Evolutionary conservation across 2,797 vertebrate genomes (phyloP), one percentile per base, ranked within the genome.

Genomic region (Intellagama lesueurii): DNA sequence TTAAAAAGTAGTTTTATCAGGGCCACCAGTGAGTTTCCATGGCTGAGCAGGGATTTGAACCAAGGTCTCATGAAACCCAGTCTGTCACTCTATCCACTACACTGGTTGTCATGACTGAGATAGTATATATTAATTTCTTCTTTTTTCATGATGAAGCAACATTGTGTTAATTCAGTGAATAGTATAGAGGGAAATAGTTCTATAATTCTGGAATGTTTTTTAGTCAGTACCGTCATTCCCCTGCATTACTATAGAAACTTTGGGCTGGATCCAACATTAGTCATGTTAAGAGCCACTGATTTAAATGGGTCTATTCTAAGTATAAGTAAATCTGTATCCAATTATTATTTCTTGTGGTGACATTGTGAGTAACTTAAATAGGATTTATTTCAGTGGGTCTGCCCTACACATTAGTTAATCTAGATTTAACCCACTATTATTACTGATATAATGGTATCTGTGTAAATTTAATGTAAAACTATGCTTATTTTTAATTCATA

Each of bases 141-240:
- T 0, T 0, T 19, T 40, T 2, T 0, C 0, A 32, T 79, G 35
- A 35, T 32, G 68, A 30, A 76, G n/a, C 16, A 2, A 49, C 6
- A 30, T 7, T 0, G 1, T 0, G 1, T 2, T 28, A 2, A 89
- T 17, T 32, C 2, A 14, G 24, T 82, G 8, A 28, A 0, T 2
- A 28, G 35, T 66, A 83, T 5, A 4, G 2, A 69, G 40, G 60
- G 28, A 81, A 14, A 85, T 81, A 40, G 60, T 68, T 85, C 85
- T n/a, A 0, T 16, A 19, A 0, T 0, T 76, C 88, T 35, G 28
- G 28, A 6, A 6, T 81, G 49, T 87, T 91, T 90, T 35, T 24
- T 60, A 75, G 35, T 81, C 22, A 35, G 40, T 73, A 75, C 44
- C 24, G 17, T 75, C 49, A 24, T 35, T 72, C 26, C 35, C n/a